Percentiles rank a stretch among this genome's conserved stretches.
These are phyloP conservation scores for Drosophila kikkawai DNA, from an alignment of 1,140 invertebrate species.

Conservation along the genomic window DNA sequence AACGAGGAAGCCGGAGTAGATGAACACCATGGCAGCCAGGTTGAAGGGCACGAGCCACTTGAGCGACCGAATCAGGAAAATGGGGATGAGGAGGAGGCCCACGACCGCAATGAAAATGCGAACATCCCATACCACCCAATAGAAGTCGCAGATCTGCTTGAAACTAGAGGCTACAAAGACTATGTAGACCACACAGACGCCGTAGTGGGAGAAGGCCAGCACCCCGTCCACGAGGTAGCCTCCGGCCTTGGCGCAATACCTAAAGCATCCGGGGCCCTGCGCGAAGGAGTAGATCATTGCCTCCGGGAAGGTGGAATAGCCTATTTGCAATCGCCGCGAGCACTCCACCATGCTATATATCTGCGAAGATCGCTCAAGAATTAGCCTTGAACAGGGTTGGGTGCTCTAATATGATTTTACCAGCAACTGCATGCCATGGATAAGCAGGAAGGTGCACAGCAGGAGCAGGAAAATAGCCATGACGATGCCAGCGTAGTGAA, in stretches of 20 bases:
- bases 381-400: too few species aligned
- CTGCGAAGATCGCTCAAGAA: background rate
- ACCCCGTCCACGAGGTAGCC: constrained; percentile 32
- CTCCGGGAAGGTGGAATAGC: constrained; percentile 36
- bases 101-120: constrained; percentile 21
- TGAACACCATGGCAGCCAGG: constrained; percentile 23
- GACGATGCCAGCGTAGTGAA: constrained; percentile 21
- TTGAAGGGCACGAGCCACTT: constrained; percentile 57
- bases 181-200: constrained; percentile 44
- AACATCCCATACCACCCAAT: background rate
- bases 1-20: constrained; percentile 20
- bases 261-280: constrained; percentile 35
- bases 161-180: constrained; percentile 43
- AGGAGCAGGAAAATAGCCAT: constrained; percentile 24
- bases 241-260: constrained; percentile 1
- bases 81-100: constrained; percentile 3
- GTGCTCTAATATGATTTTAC: constrained; percentile 1
- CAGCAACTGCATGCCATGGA: constrained; percentile 51
- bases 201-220: constrained; percentile 32
- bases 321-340: constrained; percentile 23
- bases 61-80: constrained; percentile 38
- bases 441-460: background rate
- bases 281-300: constrained; percentile 39
- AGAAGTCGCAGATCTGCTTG: constrained; percentile 25
- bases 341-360: constrained; percentile 52